Evolutionary conservation across 2,113 vertebrate genomes (phyloP).

Genomic region (Seriola quinqueradiata): DNA sequence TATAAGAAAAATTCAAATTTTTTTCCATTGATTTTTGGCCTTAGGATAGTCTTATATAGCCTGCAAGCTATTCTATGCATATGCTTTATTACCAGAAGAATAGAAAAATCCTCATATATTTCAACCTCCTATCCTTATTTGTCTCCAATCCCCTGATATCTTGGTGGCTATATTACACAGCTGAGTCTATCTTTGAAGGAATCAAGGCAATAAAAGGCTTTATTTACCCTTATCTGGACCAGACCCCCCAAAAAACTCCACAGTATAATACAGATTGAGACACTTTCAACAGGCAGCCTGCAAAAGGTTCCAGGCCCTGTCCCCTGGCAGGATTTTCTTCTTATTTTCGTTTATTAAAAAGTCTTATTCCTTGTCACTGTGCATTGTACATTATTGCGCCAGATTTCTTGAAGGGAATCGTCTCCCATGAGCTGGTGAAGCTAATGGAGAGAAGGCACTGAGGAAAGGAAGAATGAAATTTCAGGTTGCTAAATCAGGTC

Average conservation of each 20-base stretch:
- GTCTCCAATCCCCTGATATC: conserved; percentile 61
- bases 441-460: conserved; percentile 28
- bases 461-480: conserved; percentile 41
- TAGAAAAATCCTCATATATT: conserved; percentile 31
- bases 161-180: conserved; percentile 73
- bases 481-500: conserved; percentile 49
- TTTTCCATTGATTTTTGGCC: not conserved
- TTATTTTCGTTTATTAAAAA: conserved; percentile 81
- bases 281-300: conserved; percentile 41
- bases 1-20: not conserved
- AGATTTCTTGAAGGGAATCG: conserved; percentile 45
- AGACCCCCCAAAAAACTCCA: conserved; percentile 45
- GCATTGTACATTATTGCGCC: conserved; percentile 66
- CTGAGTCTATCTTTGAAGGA: conserved; percentile 76
- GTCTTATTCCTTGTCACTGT: conserved; percentile 61
- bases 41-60: conserved; percentile 16
- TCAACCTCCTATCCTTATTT: conserved; percentile 57
- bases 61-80: conserved; percentile 26
- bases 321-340: conserved; percentile 59
- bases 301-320: conserved; percentile 43
- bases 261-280: conserved; percentile 50
- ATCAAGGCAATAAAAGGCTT: conserved; percentile 82
- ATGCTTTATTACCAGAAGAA: conserved; percentile 3
- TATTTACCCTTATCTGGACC: conserved; percentile 81
- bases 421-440: conserved; percentile 48